phyloP scores from a whole-genome alignment of 2,113 vertebrate genomes.

The Mustela lutreola region DNA sequence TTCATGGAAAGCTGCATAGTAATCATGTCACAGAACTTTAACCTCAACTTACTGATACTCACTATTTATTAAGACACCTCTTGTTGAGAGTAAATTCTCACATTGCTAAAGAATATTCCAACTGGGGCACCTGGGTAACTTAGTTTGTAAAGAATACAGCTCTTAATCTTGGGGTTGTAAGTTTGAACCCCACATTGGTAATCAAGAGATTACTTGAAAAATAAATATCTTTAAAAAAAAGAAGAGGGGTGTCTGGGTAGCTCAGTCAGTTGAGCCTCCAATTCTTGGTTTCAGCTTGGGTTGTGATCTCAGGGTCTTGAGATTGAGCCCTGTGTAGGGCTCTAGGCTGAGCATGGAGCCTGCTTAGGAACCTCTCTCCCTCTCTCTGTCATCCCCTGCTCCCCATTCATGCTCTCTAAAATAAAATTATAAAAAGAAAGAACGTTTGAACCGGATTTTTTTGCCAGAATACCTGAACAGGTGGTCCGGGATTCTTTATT shows the following conservation, averaged over 20 bases:
- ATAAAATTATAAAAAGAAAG: neutral
- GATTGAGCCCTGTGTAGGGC: too few relatives aligned
- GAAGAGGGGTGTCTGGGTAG: too few relatives aligned
- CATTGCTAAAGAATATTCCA: neutral
- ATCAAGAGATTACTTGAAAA: neutral
- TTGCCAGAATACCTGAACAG: neutral
- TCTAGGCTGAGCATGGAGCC: too few relatives aligned
- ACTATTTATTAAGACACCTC: neutral
- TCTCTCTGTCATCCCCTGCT: too few relatives aligned
- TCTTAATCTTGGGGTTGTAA: neutral
- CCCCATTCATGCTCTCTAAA: too few relatives aligned
- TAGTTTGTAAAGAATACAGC: neutral
- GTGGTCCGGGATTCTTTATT: neutral
- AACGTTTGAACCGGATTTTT: neutral
- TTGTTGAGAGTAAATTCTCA: slow-evolving; percentile 20
- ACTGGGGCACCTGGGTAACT: neutral
- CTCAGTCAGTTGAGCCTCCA: too few relatives aligned
- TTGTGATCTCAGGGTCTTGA: too few relatives aligned
- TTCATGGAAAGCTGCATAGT: slow-evolving; percentile 7
- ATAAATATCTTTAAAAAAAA: neutral
- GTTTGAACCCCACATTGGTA: neutral
- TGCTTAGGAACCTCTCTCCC: too few relatives aligned
- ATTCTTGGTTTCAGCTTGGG: too few relatives aligned
- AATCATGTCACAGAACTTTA: neutral
- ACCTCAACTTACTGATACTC: neutral